Percentiles rank a stretch among this genome's conserved stretches.
These are phyloP conservation scores for Lycocerus yunnanus DNA, from an alignment of 2,888 invertebrate genomes.

Conservation along the genomic window DNA sequence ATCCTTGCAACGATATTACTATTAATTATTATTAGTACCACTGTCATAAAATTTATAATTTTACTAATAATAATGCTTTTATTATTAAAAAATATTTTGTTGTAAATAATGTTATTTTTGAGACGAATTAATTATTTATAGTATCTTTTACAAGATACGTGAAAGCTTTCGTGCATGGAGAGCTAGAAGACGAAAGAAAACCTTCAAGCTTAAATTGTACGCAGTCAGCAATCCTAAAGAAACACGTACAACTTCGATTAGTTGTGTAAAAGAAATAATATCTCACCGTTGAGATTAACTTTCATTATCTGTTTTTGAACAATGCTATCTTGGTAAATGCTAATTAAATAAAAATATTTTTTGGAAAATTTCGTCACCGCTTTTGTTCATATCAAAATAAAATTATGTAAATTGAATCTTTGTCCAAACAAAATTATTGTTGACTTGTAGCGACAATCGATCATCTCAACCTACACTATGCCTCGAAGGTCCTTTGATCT, in stretches of 20 bases:
- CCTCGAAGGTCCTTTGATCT: no score
- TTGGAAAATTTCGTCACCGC: not conserved
- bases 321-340: not conserved
- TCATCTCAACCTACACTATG: no score
- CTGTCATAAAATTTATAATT: not conserved
- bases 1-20: not conserved
- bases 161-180: not conserved
- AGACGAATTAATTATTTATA: not conserved
- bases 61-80: no score
- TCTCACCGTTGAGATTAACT: slow-evolving; percentile 3
- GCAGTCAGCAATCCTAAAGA: slow-evolving; percentile 9
- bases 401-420: not conserved
- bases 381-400: not conserved
- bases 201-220: slow-evolving; percentile 6
- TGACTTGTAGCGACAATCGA: not conserved
- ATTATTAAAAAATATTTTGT: no score
- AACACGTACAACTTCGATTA: slow-evolving; percentile 20
- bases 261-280: slow-evolving; percentile 20
- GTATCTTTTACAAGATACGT: not conserved
- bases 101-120: not conserved
- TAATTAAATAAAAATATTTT: not conserved
- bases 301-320: not conserved
- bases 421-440: not conserved
- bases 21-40: no score
- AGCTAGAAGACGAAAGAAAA: not conserved